These are phyloP conservation scores for Streblospio benedicti DNA, from an alignment of 1,140 invertebrate species.

Conservation along the genomic window DNA sequence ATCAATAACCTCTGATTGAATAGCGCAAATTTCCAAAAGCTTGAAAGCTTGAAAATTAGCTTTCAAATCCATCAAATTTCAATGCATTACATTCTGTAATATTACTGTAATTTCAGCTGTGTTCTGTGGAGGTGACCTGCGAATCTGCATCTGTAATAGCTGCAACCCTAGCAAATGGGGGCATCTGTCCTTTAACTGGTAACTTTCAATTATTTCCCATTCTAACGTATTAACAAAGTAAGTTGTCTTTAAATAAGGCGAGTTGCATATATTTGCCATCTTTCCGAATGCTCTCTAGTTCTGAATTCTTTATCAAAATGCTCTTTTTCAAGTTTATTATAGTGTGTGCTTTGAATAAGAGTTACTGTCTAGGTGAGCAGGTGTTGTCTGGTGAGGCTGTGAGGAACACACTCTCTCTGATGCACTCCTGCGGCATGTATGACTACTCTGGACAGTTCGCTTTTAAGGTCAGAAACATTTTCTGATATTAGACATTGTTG, in stretches of 20 bases:
- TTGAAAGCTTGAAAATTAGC: no score
- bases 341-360: conserved; percentile 61
- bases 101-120: conserved; percentile 69
- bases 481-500: no score
- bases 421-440: conserved; percentile 96
- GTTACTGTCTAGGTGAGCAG: no score
- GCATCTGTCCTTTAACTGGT: conserved; percentile 70
- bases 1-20: no score
- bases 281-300: not conserved
- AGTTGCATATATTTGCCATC: not conserved
- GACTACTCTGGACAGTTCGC: conserved; percentile 96
- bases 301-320: not conserved
- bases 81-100: no score
- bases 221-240: not conserved
- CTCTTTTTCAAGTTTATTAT: not conserved
- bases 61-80: no score
- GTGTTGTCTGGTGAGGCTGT: conserved; percentile 62
- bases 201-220: not conserved
- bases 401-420: conserved; percentile 58
- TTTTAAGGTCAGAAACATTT: conserved; percentile 56
- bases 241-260: not conserved
- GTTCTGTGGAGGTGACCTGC: conserved; percentile 88
- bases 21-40: no score
- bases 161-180: conserved; percentile 90
- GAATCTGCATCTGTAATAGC: conserved; percentile 88